These are phyloP conservation scores for Pseudomyrmex sp. DNA, from an alignment of 1,140 invertebrate species.

Conservation along the genomic window DNA sequence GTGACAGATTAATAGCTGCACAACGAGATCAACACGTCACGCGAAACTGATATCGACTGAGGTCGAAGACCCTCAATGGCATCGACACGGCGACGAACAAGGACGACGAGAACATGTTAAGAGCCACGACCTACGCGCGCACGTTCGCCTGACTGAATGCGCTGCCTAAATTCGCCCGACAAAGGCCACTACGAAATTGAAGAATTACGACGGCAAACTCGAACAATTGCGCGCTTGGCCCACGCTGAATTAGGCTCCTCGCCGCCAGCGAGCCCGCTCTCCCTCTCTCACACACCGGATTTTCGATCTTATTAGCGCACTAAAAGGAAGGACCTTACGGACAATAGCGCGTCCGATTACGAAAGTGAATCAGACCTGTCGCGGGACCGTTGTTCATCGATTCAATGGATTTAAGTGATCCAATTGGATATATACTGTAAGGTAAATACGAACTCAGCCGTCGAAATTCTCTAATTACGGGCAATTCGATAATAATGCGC, in stretches of 20 bases:
- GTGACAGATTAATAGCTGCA: conserved; percentile 7
- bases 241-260: conserved; percentile 47
- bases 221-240: conserved; percentile 55
- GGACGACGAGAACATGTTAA: conserved; percentile 8
- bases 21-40: not conserved
- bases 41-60: conserved; percentile 45
- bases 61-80: conserved; percentile 20
- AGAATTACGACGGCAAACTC: conserved; percentile 59
- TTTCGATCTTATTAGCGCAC: conserved; percentile 56
- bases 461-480: not conserved
- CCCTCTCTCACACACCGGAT: conserved; percentile 23
- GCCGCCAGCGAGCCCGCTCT: not conserved
- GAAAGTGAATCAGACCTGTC: conserved; percentile 29
- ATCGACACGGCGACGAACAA: conserved; percentile 2
- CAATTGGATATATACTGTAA: conserved; percentile 11
- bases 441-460: not conserved
- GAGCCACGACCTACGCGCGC: conserved; percentile 8
- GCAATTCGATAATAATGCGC: not conserved
- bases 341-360: conserved; percentile 46
- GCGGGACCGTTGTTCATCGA: conserved; percentile 13
- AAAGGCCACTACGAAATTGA: conserved; percentile 42
- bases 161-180: conserved; percentile 54
- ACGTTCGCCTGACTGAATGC: not conserved
- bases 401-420: conserved; percentile 50
- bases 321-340: conserved; percentile 45